Evolutionary conservation across 2,888 invertebrate species (phyloP).

Genomic region (Operophtera brumata): DNA sequence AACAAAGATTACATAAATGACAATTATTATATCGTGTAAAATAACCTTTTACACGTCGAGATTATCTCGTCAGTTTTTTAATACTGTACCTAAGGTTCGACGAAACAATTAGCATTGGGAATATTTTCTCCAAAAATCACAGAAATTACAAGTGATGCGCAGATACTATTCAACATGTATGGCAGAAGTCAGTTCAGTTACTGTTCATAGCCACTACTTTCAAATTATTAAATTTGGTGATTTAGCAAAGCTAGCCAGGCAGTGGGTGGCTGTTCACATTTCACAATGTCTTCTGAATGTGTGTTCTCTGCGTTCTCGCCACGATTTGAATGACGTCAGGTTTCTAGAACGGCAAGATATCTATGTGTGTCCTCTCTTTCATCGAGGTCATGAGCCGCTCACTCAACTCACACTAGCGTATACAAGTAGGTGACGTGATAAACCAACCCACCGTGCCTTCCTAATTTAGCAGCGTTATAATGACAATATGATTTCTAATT

Average conservation of each 20-base stretch:
- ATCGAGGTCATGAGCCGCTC: slow-evolving; percentile 70
- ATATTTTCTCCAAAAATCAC: slow-evolving; percentile 68
- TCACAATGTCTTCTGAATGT: slow-evolving; percentile 75
- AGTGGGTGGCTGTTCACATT: slow-evolving; percentile 79
- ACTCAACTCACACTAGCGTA: slow-evolving; percentile 69
- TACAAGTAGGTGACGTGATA: slow-evolving; percentile 28
- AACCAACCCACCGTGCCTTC: slow-evolving; percentile 27
- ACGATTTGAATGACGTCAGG: slow-evolving; percentile 74
- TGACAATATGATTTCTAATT: slow-evolving; percentile 17
- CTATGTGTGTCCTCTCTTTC: slow-evolving; percentile 58
- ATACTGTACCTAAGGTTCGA: slow-evolving; percentile 79
- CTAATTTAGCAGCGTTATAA: slow-evolving; percentile 52
- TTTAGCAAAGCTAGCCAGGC: slow-evolving; percentile 61
- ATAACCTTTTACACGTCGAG: slow-evolving; percentile 40
- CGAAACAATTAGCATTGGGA: slow-evolving; percentile 74
- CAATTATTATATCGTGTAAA: neutral
- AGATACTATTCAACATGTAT: slow-evolving; percentile 70
- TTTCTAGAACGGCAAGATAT: slow-evolving; percentile 74
- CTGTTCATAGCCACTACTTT: slow-evolving; percentile 77
- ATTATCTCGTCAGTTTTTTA: slow-evolving; percentile 41
- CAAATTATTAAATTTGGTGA: slow-evolving; percentile 64
- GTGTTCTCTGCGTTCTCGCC: slow-evolving; percentile 63
- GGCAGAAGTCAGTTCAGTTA: slow-evolving; percentile 73
- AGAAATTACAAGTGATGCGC: slow-evolving; percentile 58
- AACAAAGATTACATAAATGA: neutral